Conservation (phyloP, 2,888 invertebrate genomes). For the Scotopteryx bipunctaria region DNA sequence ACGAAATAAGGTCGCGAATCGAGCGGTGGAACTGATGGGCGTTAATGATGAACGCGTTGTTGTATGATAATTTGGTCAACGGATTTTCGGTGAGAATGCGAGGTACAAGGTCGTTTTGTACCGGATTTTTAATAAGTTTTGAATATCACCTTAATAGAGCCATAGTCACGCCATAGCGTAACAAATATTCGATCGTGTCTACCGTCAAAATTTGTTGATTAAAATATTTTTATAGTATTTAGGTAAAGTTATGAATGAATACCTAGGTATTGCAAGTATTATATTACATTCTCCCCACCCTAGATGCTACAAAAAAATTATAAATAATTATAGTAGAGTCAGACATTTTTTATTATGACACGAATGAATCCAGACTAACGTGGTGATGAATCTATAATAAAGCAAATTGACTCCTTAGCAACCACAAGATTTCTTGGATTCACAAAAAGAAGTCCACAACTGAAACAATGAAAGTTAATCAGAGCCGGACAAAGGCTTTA, state of each 20-base stretch:
- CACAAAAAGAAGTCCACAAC: slow-evolving; percentile 4
- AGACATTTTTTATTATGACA: too few species aligned
- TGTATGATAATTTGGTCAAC: slow-evolving; percentile 60
- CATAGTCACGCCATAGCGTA: slow-evolving; percentile 18
- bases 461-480: slow-evolving; percentile 29
- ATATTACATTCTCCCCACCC: too few species aligned
- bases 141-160: slow-evolving; percentile 25
- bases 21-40: slow-evolving; percentile 12
- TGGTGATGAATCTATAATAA: too few species aligned
- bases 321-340: too few species aligned
- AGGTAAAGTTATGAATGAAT: too few species aligned
- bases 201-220: too few species aligned
- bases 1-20: slow-evolving; percentile 34
- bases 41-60: slow-evolving; percentile 29
- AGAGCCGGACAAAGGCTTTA: slow-evolving; percentile 15
- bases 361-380: too few species aligned
- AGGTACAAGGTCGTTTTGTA: slow-evolving; percentile 58
- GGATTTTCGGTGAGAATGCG: slow-evolving; percentile 55
- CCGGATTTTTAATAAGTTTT: slow-evolving; percentile 42
- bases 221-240: too few species aligned
- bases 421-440: neutral
- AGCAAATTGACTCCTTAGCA: too few species aligned
- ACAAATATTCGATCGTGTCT: too few species aligned
- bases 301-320: too few species aligned
- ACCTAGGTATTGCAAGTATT: too few species aligned